Base-by-base conservation (phyloP, 1,140 invertebrate species). In the Eumaeus atala region DNA sequence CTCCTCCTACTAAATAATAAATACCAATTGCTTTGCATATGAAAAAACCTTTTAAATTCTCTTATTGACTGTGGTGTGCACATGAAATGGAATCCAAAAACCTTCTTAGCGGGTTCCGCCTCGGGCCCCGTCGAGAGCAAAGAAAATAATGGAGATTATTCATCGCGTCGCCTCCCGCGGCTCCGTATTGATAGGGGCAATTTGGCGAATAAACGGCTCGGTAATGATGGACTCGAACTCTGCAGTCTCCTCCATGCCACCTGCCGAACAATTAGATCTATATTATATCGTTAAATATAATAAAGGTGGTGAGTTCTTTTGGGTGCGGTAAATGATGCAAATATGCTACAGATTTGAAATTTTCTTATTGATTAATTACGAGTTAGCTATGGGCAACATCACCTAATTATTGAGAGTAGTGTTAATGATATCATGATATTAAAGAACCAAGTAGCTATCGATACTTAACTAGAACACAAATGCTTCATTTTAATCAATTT, bases 61-160 rank as follows among this genome's bases (percentile, higher is more conserved):
- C 21, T 6, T 28, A 28, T 28, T 28, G 21, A 28, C 21, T 28
- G 21, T 28, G 21, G 21, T 52, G 36, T 52, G 16, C n/a, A 37
- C 37, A 38, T 21, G 35, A 18, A 36, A 51, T 34, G 12, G 37
- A 52, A 38, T 52, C 38, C 35, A 40, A 37, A 52, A 38, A 52
- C 37, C 21, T 12, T 37, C 70, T 70, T 64, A 65, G 66, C 70
- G 67, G 65, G 62, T 36, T 56, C 62, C 51, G 68, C 64, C 61
- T 51, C 48, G 42, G 56, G 69, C 61, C 61, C 71, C 61, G 59
- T 56, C 61, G 59, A 64, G 56, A 62, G 52, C 58, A 67, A 68
- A 70, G 70, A 63, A 67, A 77, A 75, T 79, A 77, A 75, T 77
- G 66, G 68, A 67, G 74, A 75, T 74, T 75, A 77, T 71, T 66